Base-by-base conservation (phyloP, 2,797 vertebrate species). In the Onychomys arenicola region DNA sequence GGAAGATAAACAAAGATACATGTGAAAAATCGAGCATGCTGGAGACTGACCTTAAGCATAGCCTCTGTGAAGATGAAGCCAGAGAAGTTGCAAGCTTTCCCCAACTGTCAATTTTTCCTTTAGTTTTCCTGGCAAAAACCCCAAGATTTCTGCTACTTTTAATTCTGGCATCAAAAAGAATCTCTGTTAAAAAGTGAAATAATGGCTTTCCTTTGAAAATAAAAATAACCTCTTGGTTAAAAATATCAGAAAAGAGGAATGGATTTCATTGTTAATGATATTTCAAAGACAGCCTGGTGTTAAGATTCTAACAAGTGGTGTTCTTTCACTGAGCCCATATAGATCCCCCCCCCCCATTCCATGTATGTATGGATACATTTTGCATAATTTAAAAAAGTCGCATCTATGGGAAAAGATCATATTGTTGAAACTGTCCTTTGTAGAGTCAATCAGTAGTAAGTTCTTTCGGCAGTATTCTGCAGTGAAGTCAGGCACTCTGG, bases 151-250 rank as follows among this genome's bases (percentile, higher is more conserved):
- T 84, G 11, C 87, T 77, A 37, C 17, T 86, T 82, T 87, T 76
- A 83, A 40, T 95, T 80, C 37, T 76, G 86, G 46, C 21, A 65
- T 52, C 89, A 34, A 49, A 69, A 46, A 57, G 12, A 49, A 49
- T 43, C 16, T 59, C 29, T 49, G 16, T 93, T 61, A 77, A 80
- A 91, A 94, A 84, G 16, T 77, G 43, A 87, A 32, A 49, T 78
- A 86, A 89, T 89, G 12, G 6, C 7, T 13, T 89, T 91, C 25
- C 34, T 95, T 90, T 83, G 46, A 77, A 91, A 94, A 95, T 61
- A 46, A 91, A 95, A 89, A 67, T 88, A 71, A 1, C 17, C 19
- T 10, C 10, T 63, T 88, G 16, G 76, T 92, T 71, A 40, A 91
- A 71, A 71, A 49, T 16, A 65, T 57, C 61, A 11, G 17, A 80